Evolutionary conservation across 2,888 invertebrate species (phyloP).

Genomic region (Scaptomyza polygonia): DNA sequence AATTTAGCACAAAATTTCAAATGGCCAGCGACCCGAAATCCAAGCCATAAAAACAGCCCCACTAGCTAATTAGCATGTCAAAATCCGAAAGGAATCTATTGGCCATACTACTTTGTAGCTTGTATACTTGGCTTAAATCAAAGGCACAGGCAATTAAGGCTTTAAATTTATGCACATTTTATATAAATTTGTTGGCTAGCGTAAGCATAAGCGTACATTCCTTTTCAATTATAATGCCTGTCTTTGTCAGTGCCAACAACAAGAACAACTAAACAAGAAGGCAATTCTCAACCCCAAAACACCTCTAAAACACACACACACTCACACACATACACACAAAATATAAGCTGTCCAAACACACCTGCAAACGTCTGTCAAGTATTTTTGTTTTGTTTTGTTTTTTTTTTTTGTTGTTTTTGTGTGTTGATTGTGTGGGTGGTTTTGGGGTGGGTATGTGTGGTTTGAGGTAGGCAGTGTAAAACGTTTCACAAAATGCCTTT

Average conservation of each 20-base stretch:
- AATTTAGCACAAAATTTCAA: slow-evolving; percentile 15
- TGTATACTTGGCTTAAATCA: slow-evolving; percentile 27
- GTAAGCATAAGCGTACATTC: slow-evolving; percentile 52
- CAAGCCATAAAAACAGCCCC: slow-evolving; percentile 22
- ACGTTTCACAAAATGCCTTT: slow-evolving; percentile 74
- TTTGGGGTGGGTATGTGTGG: background rate
- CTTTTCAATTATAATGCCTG: slow-evolving; percentile 73
- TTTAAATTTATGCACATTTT: slow-evolving; percentile 69
- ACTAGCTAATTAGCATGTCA: slow-evolving; percentile 68
- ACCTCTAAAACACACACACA: slow-evolving; percentile 25
- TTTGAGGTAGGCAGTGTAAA: slow-evolving; percentile 43
- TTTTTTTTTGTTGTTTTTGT: slow-evolving; percentile 14
- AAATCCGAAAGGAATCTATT: slow-evolving; percentile 37
- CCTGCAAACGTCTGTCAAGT: slow-evolving; percentile 69
- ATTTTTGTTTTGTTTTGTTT: slow-evolving; percentile 20
- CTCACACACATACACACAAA: slow-evolving; percentile 11
- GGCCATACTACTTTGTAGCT: slow-evolving; percentile 1
- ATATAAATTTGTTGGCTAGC: slow-evolving; percentile 36
- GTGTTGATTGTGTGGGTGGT: slow-evolving; percentile 1
- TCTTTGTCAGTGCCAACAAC: slow-evolving; percentile 55
- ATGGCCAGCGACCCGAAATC: slow-evolving; percentile 36
- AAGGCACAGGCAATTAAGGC: slow-evolving; percentile 55
- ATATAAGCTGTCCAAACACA: slow-evolving; percentile 58
- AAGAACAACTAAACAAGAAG: slow-evolving; percentile 32
- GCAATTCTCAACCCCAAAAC: slow-evolving; percentile 26